A percentile compares a stretch with the other conserved stretches of the same genome.
Evolutionary conservation across 2,888 invertebrate genomes (phyloP).

Genomic region (Stegana nigrithorax): DNA sequence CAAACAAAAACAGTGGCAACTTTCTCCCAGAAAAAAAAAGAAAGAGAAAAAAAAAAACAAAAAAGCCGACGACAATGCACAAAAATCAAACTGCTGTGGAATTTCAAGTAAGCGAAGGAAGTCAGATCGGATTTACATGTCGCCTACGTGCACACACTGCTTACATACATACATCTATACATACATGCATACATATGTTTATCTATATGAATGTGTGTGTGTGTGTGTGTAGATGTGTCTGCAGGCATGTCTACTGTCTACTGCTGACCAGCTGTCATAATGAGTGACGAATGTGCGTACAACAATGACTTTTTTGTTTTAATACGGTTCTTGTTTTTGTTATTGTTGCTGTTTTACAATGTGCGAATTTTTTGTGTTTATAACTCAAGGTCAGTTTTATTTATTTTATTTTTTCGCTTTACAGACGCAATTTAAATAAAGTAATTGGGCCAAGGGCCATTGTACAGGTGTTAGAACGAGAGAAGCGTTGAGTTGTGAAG

Average conservation of each 20-base stretch:
- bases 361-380: not conserved
- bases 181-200: not conserved
- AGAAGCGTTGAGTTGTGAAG: not conserved
- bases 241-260: not conserved
- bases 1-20: slow-evolving; percentile 47
- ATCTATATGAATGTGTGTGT: not conserved
- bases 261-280: slow-evolving; percentile 2
- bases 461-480: not conserved
- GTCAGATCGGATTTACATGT: not conserved
- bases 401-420: too few relatives aligned
- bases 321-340: slow-evolving; percentile 1
- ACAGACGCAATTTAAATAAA: too few relatives aligned
- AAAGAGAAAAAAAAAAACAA: slow-evolving; percentile 36
- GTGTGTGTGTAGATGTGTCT: not conserved
- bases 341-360: not conserved
- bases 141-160: not conserved
- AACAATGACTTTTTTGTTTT: slow-evolving; percentile 2
- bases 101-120: not conserved
- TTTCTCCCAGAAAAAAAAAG: slow-evolving; percentile 52
- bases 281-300: not conserved
- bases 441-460: too few relatives aligned
- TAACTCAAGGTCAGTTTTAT: not conserved
- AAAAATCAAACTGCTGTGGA: not conserved
- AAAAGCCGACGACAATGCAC: not conserved
- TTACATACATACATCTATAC: not conserved